A percentile compares a stretch with the other conserved stretches of the same genome.
Conservation (phyloP, 2,113 vertebrate genomes). For the Meles meles region DNA sequence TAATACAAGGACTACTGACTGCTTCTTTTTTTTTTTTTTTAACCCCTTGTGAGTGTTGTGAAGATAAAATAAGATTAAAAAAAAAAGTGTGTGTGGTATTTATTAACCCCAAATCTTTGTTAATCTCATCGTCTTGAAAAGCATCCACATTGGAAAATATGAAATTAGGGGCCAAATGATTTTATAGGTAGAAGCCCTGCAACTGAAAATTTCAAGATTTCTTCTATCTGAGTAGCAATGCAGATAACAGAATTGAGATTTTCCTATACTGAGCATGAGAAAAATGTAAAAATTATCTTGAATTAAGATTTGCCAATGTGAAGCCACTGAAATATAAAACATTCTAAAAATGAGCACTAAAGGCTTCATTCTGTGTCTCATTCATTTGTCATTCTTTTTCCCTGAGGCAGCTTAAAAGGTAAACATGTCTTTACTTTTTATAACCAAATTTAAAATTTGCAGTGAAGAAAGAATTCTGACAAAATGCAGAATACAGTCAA, state of each 20-base stretch:
- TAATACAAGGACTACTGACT: not conserved
- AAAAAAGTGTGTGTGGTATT: not conserved
- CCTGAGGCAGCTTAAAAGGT: constrained; percentile 31
- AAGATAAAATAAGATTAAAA: not conserved
- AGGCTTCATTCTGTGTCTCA: not conserved
- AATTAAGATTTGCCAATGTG: constrained; percentile 37
- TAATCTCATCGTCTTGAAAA: not conserved
- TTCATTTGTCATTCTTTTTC: constrained; percentile 31
- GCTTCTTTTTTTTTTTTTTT: not conserved
- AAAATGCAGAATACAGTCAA: constrained; percentile 34
- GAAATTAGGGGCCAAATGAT: not conserved
- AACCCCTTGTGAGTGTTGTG: not conserved
- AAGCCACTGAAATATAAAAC: constrained; percentile 43
- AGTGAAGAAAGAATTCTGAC: constrained; percentile 21
- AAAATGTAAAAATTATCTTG: constrained; percentile 34
- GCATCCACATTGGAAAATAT: not conserved
- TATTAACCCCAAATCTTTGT: not conserved
- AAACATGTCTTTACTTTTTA: constrained; percentile 41
- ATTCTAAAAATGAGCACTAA: constrained; percentile 39
- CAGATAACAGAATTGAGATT: not conserved
- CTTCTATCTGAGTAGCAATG: not conserved
- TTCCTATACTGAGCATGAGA: not conserved
- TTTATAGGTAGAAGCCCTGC: not conserved
- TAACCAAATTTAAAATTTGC: constrained; percentile 54
- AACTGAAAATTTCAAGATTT: constrained; percentile 18